Evolutionary conservation across 2,888 invertebrate species (phyloP), one percentile per base, ranked within the genome.

Genomic region (Subacronicta megacephala): DNA sequence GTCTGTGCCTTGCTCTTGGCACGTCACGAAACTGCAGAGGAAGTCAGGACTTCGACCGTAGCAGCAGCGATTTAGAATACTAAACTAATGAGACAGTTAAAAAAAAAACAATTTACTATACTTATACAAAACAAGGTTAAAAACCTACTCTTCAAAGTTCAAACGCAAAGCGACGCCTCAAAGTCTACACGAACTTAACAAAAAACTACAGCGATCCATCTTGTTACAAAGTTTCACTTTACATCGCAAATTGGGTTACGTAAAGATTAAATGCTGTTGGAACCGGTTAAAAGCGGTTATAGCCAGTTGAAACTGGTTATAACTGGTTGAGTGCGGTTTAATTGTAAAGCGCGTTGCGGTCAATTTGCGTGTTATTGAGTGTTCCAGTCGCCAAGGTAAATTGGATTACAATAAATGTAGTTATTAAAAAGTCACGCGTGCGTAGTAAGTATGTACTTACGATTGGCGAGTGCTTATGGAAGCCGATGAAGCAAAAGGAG

Each of bases 281-380:
- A 64, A 37, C 51, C 20, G 40, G 60, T 59, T 68, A 44, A 15
- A 53, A 43, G 44, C 26, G 16, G 43, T 56, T 50, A 44, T 29
- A 59, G 26, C 58, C 10, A 46, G 40, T 29, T 53, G 16, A 26
- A 37, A 46, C 13, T 15, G 35, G 45, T 31, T 44, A 45, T 58
- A 43, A 58, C 63, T 40, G 53, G 49, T 3, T 36, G 36, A 33
- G 31, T 17, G 38, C 38, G 42, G 49, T 63, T 62, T 38, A 57
- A 62, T 57, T 58, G 38, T 62, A 12, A 61, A 63, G 15, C 44
- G 52, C 37, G 18, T 45, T 42, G 66, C 36, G 57, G 63, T 62
- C n/a, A 38, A 68, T 68, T 61, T 57, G 23, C 17, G 33, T 33
- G 41, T 56, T 45, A 62, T 59, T 47, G 50, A 69, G 29, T 29